Base-by-base conservation (phyloP, 2,888 invertebrate species). In the Sclerodermus sp. region DNA sequence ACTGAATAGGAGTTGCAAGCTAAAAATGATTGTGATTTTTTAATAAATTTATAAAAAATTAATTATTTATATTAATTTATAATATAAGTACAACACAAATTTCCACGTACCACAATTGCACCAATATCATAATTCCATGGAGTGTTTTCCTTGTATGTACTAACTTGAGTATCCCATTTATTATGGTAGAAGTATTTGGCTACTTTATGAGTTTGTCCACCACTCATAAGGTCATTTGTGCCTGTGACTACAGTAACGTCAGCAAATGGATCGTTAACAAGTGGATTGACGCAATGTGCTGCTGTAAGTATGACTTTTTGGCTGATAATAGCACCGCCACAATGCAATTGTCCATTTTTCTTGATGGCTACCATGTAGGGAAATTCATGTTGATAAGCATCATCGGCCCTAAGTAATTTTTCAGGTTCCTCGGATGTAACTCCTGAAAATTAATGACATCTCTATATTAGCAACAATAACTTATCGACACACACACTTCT, bases 301-400 rank as follows among this genome's bases (percentile, higher is more conserved):
- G 57, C 58, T 1, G 59, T 62, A 6, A 60, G 36, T 6, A 62
- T 44, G 34, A 60, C 49, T 9, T 6, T 16, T 0, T 31, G 1
- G 32, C 42, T 34, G 37, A 64, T 46, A 6, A 62, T 48, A 0
- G 52, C 23, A 13, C 60, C 64, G 3, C 60, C 58, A 39, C 59
- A 64, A n/a, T 45, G 32, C 32, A 62, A 58, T 1, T 3, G 0
- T 5, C 47, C 54, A 1, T 29, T 1, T 0, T 3, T 0, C 4
- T 47, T 45, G 4, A 60, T 30, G 2, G 57, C 60, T 10, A 52
- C 55, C 13, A 52, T 51, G 36, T 58, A 59, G 1, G 57, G 56
- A 16, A 31, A 51, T 30, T 58, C 53, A 18, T 43, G 38, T 16
- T 14, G 42, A 1, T 1, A 1, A 12, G 56, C 55, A 8, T 42